These are phyloP conservation scores for Escarpia spicata DNA, from an alignment of 2,888 invertebrate genomes.

Conservation along the genomic window DNA sequence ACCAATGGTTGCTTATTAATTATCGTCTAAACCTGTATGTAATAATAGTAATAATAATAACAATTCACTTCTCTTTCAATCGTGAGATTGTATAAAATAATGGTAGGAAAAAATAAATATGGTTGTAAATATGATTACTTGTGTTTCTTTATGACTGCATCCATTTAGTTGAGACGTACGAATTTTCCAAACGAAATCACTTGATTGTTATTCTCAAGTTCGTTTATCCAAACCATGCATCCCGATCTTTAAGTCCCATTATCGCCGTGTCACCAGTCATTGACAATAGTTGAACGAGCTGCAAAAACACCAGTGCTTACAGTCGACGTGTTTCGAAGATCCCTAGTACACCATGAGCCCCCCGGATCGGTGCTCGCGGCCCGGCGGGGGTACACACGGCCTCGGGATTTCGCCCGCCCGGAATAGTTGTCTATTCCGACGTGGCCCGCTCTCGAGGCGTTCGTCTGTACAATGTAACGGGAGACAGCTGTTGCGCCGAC, in stretches of 20 bases:
- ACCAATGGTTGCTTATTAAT: too few relatives aligned
- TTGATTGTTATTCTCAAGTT: background rate
- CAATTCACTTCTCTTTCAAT: too few relatives aligned
- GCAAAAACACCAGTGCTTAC: too few relatives aligned
- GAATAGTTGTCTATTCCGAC: slow-evolving; percentile 11
- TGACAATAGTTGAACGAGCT: background rate
- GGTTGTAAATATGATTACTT: background rate
- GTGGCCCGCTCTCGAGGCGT: background rate
- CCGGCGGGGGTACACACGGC: background rate
- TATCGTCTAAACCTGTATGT: too few relatives aligned
- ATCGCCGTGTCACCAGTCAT: background rate
- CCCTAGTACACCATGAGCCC: too few relatives aligned
- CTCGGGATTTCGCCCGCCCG: background rate
- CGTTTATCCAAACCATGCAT: background rate
- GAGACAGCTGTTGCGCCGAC: background rate
- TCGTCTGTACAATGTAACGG: slow-evolving; percentile 12
- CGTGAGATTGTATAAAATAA: too few relatives aligned
- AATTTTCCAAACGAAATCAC: background rate
- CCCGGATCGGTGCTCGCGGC: too few relatives aligned
- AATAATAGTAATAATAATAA: too few relatives aligned
- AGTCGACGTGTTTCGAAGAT: too few relatives aligned
- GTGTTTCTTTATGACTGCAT: background rate
- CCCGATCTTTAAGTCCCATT: background rate
- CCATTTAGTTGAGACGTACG: background rate
- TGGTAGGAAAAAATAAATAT: background rate